Percentiles rank a stretch among this genome's conserved stretches.
Conservation (phyloP, 2,113 vertebrate genomes). For the Scortum barcoo region DNA sequence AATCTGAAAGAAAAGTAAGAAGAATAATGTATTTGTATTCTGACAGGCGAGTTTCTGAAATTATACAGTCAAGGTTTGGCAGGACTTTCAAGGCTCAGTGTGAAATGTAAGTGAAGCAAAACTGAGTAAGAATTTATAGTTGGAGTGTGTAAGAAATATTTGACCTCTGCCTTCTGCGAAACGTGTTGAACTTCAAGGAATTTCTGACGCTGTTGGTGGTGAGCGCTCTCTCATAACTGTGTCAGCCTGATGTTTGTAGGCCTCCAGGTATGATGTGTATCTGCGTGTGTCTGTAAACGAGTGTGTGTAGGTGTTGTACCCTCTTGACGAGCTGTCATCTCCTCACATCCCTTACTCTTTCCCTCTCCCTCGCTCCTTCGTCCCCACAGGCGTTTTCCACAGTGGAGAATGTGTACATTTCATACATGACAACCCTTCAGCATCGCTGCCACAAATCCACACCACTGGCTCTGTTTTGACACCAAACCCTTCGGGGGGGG, state of each 20-base stretch:
- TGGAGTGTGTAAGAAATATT: not conserved
- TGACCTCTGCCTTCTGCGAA: not conserved
- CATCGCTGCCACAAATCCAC: conserved; percentile 2
- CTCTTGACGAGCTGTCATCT: conserved; percentile 23
- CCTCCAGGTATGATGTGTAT: conserved; percentile 6
- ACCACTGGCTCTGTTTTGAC: not conserved
- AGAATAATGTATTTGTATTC: not conserved
- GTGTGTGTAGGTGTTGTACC: not conserved
- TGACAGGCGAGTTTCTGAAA: not conserved
- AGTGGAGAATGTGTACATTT: conserved; percentile 10
- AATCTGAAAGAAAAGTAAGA: too few species aligned
- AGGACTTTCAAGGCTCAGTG: not conserved
- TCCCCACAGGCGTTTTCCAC: conserved; percentile 34
- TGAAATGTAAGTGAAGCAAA: not conserved
- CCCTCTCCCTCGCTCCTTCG: not conserved
- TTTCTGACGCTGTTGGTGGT: conserved; percentile 1
- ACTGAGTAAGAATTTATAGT: not conserved
- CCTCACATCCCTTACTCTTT: not conserved
- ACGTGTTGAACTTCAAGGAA: not conserved
- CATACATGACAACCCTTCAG: conserved; percentile 16
- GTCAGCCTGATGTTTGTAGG: not conserved
- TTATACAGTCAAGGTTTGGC: not conserved
- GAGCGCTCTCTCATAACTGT: not conserved
- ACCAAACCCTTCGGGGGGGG: not conserved
- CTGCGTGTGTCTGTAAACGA: not conserved